Evolutionary conservation across 2,797 vertebrate genomes (phyloP).

Genomic region (Hippopotamyrus pictus): DNA sequence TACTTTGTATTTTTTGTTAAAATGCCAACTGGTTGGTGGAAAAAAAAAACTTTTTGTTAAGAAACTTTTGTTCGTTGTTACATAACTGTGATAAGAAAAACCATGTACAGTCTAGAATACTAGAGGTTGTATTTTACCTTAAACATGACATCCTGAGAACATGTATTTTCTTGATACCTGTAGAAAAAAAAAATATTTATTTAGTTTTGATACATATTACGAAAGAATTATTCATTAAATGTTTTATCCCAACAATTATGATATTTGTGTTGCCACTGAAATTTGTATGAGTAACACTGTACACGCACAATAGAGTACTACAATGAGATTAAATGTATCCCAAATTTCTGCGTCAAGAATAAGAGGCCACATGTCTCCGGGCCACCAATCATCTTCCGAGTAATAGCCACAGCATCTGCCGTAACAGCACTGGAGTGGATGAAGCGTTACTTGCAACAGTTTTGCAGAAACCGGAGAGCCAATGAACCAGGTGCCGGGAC

Average conservation of each 20-base stretch:
- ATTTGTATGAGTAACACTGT: not conserved
- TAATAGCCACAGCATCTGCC: not conserved
- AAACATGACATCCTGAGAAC: constrained; percentile 20
- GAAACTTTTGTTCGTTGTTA: not conserved
- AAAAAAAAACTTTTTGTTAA: not conserved
- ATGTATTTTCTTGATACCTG: not conserved
- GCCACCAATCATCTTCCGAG: not conserved
- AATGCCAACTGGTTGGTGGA: not conserved
- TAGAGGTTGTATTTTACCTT: not conserved
- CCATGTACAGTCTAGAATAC: not conserved
- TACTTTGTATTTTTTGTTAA: constrained; percentile 3
- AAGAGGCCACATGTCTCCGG: not conserved
- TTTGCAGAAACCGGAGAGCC: not conserved
- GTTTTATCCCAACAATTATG: not conserved
- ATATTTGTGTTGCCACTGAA: not conserved
- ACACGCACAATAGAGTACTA: not conserved
- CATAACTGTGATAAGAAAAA: not conserved
- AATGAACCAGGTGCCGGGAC: not conserved
- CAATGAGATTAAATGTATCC: not conserved
- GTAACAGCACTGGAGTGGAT: not conserved
- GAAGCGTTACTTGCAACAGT: not conserved
- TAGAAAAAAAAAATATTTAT: constrained; percentile 24
- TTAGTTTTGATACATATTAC: not conserved
- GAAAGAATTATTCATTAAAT: not conserved
- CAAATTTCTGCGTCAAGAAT: not conserved